Evolutionary conservation across 2,888 invertebrate genomes (phyloP), one percentile per base, ranked within the genome.

Genomic region (Nemurella pictetii): DNA sequence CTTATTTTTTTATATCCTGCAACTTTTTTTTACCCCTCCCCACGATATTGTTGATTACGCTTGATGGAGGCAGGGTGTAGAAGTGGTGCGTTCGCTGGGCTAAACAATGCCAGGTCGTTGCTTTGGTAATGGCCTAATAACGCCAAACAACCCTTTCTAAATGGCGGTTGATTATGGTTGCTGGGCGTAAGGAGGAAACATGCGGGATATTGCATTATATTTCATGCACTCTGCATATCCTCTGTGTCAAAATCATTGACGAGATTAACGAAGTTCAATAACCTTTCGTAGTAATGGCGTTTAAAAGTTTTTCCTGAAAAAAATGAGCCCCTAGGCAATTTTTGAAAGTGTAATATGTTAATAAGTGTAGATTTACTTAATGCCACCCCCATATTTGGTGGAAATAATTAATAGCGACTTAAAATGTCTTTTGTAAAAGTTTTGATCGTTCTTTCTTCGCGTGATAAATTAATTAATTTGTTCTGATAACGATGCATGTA

Each of bases 121-220:
- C 80, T 36, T 35, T 35, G 36, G 80, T 81, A 81, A 81, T 35
- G 36, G 32, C 80, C 80, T 81, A 81, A 81, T 81, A 81, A 81
- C 32, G 32, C 25, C 32, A 35, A 81, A 35, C 80, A 81, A 81
- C 80, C 80, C 80, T 81, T 35, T 81, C 80, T 25, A 81, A 81
- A 81, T 81, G 35, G 35, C n/a, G 35, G 80, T 81, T 81, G 80
- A 81, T 81, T 81, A 75, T 28, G 28, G 80, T 81, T 81, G 36
- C 9, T 15, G 80, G 80, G 80, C 36, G 26, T 26, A 20, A 28
- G 80, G 29, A 35, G 26, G 7, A 81, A 26, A n/a, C 80, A 81
- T 81, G 80, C 80, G 80, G 80, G 80, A 81, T 5, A 81, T 81
- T 81, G 80, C 80, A 35, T 81, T 81, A 81, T 81, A 81, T 81